Percentiles rank a stretch among this genome's conserved stretches.
Evolutionary conservation across 2,888 invertebrate species (phyloP).

Genomic region (Marasmarcha lunaedactyla): DNA sequence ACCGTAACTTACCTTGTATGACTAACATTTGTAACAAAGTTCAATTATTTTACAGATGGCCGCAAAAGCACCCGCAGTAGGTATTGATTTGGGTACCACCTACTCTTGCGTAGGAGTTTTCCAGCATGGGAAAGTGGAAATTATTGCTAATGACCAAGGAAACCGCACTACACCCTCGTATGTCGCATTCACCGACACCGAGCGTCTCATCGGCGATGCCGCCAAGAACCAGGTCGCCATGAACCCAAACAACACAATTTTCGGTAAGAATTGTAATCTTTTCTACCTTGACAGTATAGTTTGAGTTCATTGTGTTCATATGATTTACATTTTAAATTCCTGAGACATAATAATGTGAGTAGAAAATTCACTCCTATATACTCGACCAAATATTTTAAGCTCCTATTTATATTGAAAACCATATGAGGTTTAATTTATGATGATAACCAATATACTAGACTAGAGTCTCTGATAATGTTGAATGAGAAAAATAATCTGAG

Average conservation of each 20-base stretch:
- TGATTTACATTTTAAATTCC: too few relatives aligned
- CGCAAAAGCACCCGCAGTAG: slow-evolving; percentile 86
- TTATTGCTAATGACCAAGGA: slow-evolving; percentile 92
- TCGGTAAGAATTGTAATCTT: slow-evolving; percentile 78
- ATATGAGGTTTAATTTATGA: too few relatives aligned
- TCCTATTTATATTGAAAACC: too few relatives aligned
- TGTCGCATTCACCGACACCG: slow-evolving; percentile 88
- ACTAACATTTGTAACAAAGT: not conserved
- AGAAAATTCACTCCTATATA: too few relatives aligned
- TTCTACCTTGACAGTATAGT: slow-evolving; percentile 2
- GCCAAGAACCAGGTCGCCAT: slow-evolving; percentile 88
- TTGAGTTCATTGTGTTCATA: too few relatives aligned
- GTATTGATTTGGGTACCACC: slow-evolving; percentile 96
- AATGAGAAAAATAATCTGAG: slow-evolving; percentile 66
- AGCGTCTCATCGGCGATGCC: slow-evolving; percentile 85
- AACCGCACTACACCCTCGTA: slow-evolving; percentile 89
- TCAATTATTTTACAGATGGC: slow-evolving; percentile 47
- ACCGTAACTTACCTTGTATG: not conserved
- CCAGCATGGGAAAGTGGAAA: slow-evolving; percentile 91
- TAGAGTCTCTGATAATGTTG: slow-evolving; percentile 75
- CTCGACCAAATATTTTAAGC: too few relatives aligned
- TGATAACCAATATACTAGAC: slow-evolving; percentile 74
- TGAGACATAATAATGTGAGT: too few relatives aligned
- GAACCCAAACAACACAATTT: slow-evolving; percentile 91
- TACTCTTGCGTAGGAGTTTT: slow-evolving; percentile 95